Percentiles rank a stretch among this genome's conserved stretches.
Conservation (phyloP, 2,888 invertebrate genomes). For the Rhagophthalmus giganteus region DNA sequence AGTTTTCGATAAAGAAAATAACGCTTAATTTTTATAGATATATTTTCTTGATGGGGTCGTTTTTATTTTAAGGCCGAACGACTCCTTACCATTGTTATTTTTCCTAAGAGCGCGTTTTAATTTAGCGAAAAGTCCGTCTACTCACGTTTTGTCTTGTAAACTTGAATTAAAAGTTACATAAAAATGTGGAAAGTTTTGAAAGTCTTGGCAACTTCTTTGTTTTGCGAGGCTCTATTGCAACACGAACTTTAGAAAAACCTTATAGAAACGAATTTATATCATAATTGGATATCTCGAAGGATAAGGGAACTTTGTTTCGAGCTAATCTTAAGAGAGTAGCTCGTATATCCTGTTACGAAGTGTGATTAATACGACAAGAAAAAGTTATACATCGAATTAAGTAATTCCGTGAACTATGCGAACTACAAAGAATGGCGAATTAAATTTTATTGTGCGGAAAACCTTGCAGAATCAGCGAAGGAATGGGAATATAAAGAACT, state of each 20-base stretch:
- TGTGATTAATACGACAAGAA: slow-evolving; percentile 10
- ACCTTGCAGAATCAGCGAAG: slow-evolving; percentile 38
- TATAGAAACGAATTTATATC: slow-evolving; percentile 20
- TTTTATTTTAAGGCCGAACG: too few species aligned
- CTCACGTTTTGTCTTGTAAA: slow-evolving; percentile 15
- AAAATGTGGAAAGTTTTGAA: slow-evolving; percentile 11
- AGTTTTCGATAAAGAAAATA: too few species aligned
- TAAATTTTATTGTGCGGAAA: slow-evolving; percentile 45
- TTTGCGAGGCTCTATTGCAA: slow-evolving; percentile 9
- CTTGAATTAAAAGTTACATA: slow-evolving; percentile 15
- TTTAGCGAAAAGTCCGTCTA: slow-evolving; percentile 8
- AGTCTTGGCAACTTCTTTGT: slow-evolving; percentile 10
- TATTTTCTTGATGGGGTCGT: too few species aligned
- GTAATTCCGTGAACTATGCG: slow-evolving; percentile 37
- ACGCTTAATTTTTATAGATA: too few species aligned
- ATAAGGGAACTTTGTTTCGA: slow-evolving; percentile 15
- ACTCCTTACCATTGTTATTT: not conserved
- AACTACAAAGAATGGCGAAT: slow-evolving; percentile 39
- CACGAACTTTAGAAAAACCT: slow-evolving; percentile 9
- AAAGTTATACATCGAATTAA: slow-evolving; percentile 31
- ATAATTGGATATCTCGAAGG: slow-evolving; percentile 21
- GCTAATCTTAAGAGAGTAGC: slow-evolving; percentile 20
- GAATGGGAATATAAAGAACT: slow-evolving; percentile 34
- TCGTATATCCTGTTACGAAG: slow-evolving; percentile 12
- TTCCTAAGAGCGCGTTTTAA: slow-evolving; percentile 6